Conservation (phyloP, 2,797 vertebrate species). For the Siniperca scherzeri region DNA sequence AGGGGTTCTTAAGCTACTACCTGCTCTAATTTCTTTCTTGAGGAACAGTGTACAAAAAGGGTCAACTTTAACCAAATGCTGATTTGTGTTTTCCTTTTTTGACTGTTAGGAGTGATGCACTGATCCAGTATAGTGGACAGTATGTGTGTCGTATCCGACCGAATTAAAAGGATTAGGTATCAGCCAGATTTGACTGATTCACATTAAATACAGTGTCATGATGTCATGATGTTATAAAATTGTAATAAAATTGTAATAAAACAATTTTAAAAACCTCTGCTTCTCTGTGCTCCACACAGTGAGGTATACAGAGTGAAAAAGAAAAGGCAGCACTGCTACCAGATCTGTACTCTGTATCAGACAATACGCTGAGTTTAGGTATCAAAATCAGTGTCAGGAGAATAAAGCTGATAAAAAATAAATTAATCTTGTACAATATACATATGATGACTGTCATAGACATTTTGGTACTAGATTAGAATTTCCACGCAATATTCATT, state of each 20-base stretch:
- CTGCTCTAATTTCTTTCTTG: not conserved
- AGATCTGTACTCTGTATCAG: not conserved
- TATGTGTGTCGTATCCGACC: not conserved
- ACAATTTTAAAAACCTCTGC: not conserved
- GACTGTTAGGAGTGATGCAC: not conserved
- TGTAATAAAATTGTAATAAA: not conserved
- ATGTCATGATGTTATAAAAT: not conserved
- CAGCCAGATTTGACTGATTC: not conserved
- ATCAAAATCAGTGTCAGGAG: constrained; percentile 5
- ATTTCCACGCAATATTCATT: constrained; percentile 52
- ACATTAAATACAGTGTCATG: not conserved
- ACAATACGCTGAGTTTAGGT: not conserved
- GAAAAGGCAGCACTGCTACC: not conserved
- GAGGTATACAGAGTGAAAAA: not conserved
- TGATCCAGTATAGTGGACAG: not conserved
- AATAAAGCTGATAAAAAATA: constrained; percentile 18
- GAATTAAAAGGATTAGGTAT: not conserved
- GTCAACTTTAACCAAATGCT: not conserved
- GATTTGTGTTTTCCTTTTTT: not conserved
- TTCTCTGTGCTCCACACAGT: not conserved
- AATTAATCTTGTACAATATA: constrained; percentile 1
- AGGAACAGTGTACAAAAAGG: not conserved
- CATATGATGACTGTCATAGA: constrained; percentile 16
- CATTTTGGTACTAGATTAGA: constrained; percentile 45
- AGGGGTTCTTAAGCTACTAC: not conserved